Percentiles rank a stretch among this genome's conserved stretches.
Conservation (phyloP, 2,113 vertebrate species). For the Hippocampus zosterae region DNA sequence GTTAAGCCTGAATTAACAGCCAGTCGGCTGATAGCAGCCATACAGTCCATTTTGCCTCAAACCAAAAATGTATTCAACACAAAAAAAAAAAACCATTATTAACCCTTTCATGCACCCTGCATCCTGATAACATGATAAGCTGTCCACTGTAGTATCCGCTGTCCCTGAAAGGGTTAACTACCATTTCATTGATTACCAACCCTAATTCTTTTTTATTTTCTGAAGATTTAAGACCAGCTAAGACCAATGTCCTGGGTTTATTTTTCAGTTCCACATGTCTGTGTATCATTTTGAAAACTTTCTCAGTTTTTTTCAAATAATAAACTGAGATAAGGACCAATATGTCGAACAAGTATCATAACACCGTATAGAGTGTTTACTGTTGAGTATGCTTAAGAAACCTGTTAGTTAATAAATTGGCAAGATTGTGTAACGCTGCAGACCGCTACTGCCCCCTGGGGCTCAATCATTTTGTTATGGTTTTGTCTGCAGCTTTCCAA, state of each 20-base stretch:
- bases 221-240: background rate
- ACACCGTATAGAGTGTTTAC: background rate
- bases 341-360: conserved; percentile 1
- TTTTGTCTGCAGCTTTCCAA: background rate
- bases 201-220: background rate
- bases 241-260: background rate
- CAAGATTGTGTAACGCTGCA: background rate
- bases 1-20: too few relatives aligned
- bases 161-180: too few relatives aligned
- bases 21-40: too few relatives aligned
- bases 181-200: too few relatives aligned
- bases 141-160: too few relatives aligned
- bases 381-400: background rate
- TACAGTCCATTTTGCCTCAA: too few relatives aligned
- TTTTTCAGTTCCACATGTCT: background rate
- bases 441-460: conserved; percentile 47
- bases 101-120: too few relatives aligned
- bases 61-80: too few relatives aligned
- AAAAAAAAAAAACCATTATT: too few relatives aligned
- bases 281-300: background rate
- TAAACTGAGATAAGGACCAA: conserved; percentile 28
- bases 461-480: conserved; percentile 10
- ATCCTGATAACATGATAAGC: too few relatives aligned
- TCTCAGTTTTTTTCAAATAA: background rate
- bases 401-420: background rate